These are phyloP conservation scores for Gila orcuttii DNA, from an alignment of 2,113 vertebrate genomes.

Conservation along the genomic window DNA sequence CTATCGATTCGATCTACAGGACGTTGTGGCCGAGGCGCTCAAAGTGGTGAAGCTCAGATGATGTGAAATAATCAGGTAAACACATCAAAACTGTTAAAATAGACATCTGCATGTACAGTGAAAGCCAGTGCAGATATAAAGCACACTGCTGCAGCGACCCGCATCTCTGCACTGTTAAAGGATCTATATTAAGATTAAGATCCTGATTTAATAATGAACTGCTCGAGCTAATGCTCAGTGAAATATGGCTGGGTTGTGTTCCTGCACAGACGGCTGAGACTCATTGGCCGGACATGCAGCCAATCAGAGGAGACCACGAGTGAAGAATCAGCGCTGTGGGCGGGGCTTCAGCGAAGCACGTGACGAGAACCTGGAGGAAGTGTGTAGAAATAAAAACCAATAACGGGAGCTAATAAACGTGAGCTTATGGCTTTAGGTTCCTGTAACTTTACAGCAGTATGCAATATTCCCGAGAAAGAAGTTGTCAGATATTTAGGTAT, in stretches of 20 bases:
- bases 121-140: conserved; percentile 53
- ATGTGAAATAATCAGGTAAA: too few species aligned
- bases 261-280: conserved; percentile 80
- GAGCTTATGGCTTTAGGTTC: too few species aligned
- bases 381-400: too few species aligned
- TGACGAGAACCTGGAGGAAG: neutral
- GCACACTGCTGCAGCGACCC: conserved; percentile 53
- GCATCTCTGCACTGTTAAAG: conserved; percentile 60
- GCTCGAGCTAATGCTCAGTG: neutral
- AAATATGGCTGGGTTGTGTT: conserved; percentile 62
- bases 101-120: conserved; percentile 62
- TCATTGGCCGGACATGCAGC: conserved; percentile 70
- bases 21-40: too few species aligned
- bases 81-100: conserved; percentile 66
- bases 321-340: conserved; percentile 41
- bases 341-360: neutral
- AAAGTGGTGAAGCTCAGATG: too few species aligned
- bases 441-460: too few species aligned
- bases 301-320: conserved; percentile 77
- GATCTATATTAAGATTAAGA: neutral
- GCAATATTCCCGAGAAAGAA: too few species aligned
- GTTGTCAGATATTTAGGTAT: too few species aligned
- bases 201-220: neutral
- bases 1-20: too few species aligned
- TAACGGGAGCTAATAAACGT: too few species aligned